Evolutionary conservation across 2,888 invertebrate genomes (phyloP), one percentile per base, ranked within the genome.

Genomic region (Lutraria lutraria): DNA sequence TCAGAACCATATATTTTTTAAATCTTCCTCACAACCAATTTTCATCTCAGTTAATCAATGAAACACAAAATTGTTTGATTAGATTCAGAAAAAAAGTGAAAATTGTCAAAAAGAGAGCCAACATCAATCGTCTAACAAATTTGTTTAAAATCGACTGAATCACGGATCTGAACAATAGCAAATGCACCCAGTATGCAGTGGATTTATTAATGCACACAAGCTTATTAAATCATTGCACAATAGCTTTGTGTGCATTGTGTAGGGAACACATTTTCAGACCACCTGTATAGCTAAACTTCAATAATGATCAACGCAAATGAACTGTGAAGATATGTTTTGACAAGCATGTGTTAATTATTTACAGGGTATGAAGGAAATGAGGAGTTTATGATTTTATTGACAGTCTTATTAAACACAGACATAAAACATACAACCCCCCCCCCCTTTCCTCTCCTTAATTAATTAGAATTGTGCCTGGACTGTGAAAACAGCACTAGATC

Each of bases 351-450:
- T 31, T 76, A 76, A 76, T 76, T 76, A 76, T 76, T 16, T 15
- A 34, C 34, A 34, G 31, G 76, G 76, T 34, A 76, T 76, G 4
- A 34, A 34, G 76, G 76, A 76, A 34, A 76, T 76, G 76, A 34
- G 76, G 76, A 34, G 76, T 76, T 76, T 76, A 76, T 76, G 76
- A 31, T 76, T 34, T 76, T 76, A 76, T 76, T 76, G 76, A 76
- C 76, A 34, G 76, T 31, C 21, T 31, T 31, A 34, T 31, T 34
- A 76, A 34, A 16, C 13, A 15, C 29, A 76, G 76, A 76, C 19
- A 19, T 76, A 31, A 76, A 76, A 76, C 76, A 76, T 76, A 34
- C 34, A 31, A 31, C 31, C 31, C 31, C 31, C 31, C 76, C 34
- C 34, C 1, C 34, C 31, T 76, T 31, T 19, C 34, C 1, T 16